Percentiles rank a stretch among this genome's conserved stretches.
Evolutionary conservation across 2,888 invertebrate species (phyloP).

Genomic region (Agrotis clavis): DNA sequence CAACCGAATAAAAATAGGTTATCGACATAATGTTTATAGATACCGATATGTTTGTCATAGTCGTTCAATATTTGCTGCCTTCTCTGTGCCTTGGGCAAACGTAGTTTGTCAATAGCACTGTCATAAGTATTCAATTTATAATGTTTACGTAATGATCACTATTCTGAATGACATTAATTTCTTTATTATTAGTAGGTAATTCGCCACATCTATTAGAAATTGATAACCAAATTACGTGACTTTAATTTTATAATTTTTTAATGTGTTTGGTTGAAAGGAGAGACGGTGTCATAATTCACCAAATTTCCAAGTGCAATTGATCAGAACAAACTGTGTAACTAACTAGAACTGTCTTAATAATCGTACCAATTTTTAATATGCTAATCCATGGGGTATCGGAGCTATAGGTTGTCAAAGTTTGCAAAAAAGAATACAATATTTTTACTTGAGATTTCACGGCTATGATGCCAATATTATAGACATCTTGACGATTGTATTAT

Average conservation of each 20-base stretch:
- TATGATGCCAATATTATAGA: too few relatives aligned
- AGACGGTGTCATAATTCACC: too few relatives aligned
- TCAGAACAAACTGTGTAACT: too few relatives aligned
- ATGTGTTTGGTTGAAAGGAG: too few relatives aligned
- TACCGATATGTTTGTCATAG: neutral
- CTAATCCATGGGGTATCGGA: too few relatives aligned
- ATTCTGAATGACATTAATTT: neutral
- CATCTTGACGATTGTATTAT: too few relatives aligned
- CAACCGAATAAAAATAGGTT: neutral
- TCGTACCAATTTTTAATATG: too few relatives aligned
- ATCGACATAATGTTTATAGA: neutral
- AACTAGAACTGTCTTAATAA: too few relatives aligned
- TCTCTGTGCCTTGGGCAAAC: neutral
- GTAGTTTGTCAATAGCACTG: neutral
- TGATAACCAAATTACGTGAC: neutral
- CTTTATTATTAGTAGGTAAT: neutral
- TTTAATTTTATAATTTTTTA: neutral
- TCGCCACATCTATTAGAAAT: neutral
- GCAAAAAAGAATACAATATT: too few relatives aligned
- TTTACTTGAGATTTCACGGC: too few relatives aligned
- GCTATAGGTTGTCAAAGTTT: too few relatives aligned
- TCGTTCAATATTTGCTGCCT: constrained; percentile 1
- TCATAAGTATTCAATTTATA: neutral
- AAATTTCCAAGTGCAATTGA: too few relatives aligned
- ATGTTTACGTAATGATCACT: neutral